Evolutionary conservation across 30 jellyfish, hydroid and myxozoan genomes (phyloP), one percentile per base, ranked within the genome.

Genomic region (Pseudorhiza aurosa): DNA sequence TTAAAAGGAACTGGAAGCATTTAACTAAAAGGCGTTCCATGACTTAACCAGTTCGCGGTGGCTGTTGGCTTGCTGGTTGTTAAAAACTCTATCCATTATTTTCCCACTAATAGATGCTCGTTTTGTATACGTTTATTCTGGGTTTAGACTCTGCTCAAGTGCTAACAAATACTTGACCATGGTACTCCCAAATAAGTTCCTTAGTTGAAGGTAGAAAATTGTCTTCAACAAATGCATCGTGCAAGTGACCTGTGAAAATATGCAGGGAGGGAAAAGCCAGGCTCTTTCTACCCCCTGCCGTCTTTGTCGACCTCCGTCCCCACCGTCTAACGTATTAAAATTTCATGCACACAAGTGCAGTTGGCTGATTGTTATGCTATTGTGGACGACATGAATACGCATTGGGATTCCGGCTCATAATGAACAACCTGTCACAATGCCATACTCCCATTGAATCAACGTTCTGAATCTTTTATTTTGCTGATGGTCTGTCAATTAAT

Each of bases 341-440:
- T 53, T 53, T 53, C 36, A 53, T 53, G 14, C 19, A 4, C 27
- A 46, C 27, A 14, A 46, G 19, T 27, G 27, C 14, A 46, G 2
- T 4, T 2, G 60, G 19, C 19, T 24, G 24, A 9, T 12, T 17
- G 19, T 53, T 14, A 53, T 1, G 32, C 14, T 26, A 53, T 15
- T 53, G 67, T 2, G 10, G 1, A 1, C 24, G 67, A 18, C 67
- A 53, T 53, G 3, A 18, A 18, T 53, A 15, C n/a, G 6, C 67
- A 39, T 39, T 7, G 24, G 17, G 19, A 53, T 53, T 53, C 35
- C 19, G 36, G 22, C 35, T 53, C 37, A 1, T 19, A 6, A 53
- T 17, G 67, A 53, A 19, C 36, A 12, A 53, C 67, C 67, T 53
- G 67, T 19, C 24, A n/a, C n/a, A n/a, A n/a, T 53, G 67, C 22